phyloP scores from a whole-genome alignment of 2,113 vertebrate species.

The Platichthys stellatus region DNA sequence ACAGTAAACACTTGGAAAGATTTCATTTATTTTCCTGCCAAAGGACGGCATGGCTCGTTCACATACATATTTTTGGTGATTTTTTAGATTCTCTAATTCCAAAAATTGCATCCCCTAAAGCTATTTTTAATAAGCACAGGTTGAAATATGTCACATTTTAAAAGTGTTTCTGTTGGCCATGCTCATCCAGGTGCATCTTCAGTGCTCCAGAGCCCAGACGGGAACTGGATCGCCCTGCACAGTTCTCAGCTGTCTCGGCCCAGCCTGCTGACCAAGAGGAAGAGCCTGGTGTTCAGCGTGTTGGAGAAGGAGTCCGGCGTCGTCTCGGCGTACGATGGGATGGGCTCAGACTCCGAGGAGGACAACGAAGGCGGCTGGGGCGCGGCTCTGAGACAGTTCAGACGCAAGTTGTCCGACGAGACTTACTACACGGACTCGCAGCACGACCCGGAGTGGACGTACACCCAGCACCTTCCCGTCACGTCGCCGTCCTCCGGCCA shows the following conservation, averaged over 20 bases:
- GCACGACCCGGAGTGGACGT: constrained; percentile 83
- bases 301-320: constrained; percentile 89
- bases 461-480: constrained; percentile 80
- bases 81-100: background rate
- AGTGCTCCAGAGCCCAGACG: constrained; percentile 91
- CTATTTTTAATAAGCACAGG: background rate
- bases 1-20: no score
- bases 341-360: constrained; percentile 88
- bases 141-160: background rate
- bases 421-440: constrained; percentile 84
- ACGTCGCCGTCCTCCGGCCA: constrained; percentile 86
- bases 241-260: constrained; percentile 83
- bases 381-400: constrained; percentile 72
- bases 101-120: no score
- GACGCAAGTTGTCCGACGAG: constrained; percentile 78
- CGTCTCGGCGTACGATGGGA: constrained; percentile 90
- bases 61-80: no score
- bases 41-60: no score
- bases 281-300: constrained; percentile 88
- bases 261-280: constrained; percentile 89
- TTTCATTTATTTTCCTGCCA: no score
- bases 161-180: background rate
- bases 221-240: constrained; percentile 95
- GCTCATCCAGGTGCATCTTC: constrained; percentile 82
- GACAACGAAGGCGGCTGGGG: constrained; percentile 79